Base-by-base conservation (phyloP, 2,888 invertebrate genomes). In the Temnothorax unifasciatus region DNA sequence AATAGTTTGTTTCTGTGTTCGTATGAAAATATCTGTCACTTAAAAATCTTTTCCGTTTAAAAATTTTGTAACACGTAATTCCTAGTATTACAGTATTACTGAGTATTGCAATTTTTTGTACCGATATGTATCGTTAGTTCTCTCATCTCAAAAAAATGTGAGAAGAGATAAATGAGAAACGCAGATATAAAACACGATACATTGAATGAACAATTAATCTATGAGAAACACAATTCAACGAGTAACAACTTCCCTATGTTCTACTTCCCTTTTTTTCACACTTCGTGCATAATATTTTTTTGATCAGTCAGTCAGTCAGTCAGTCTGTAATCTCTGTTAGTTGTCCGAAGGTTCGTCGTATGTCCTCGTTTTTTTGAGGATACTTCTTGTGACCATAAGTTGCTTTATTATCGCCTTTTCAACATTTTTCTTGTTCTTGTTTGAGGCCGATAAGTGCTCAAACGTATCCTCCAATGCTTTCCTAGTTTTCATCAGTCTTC, bases 381-480 rank as follows among this genome's bases (percentile, higher is more conserved):
- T 93, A 82, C 90, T 94, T 85, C 94, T 94, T 1, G 95, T 95
- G 73, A 93, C 93, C 87, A 93, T 89, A 41, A 95, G 88, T 81
- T 95, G 95, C 61, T 94, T 93, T 41, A 94, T 92, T 73, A 98
- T 98, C 64, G 98, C 97, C 92, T 97, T 97, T 94, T 98, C 98
- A 52, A 98, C 97, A 94, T 97, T 97, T 92, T 97, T 97, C 94
- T 98, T 98, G 90, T 97, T 96, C 94, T 97, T 96, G 94, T 98
- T 98, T 68, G 98, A 97, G 18, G 96, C 96, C 89, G 97, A 97
- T 73, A 98, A 95, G 93, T 98, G 97, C 83, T 96, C 96, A 88
- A 97, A 96, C 8, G 98, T 98, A 90, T 97, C 97, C 92, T 97
- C 97, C 84, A 98, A 96, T 44, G 97, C 97, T 84, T 96, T 96